A percentile compares a stretch with the other conserved stretches of the same genome.
Evolutionary conservation across 2,113 vertebrate species (phyloP).

Genomic region (Orcinus orca): DNA sequence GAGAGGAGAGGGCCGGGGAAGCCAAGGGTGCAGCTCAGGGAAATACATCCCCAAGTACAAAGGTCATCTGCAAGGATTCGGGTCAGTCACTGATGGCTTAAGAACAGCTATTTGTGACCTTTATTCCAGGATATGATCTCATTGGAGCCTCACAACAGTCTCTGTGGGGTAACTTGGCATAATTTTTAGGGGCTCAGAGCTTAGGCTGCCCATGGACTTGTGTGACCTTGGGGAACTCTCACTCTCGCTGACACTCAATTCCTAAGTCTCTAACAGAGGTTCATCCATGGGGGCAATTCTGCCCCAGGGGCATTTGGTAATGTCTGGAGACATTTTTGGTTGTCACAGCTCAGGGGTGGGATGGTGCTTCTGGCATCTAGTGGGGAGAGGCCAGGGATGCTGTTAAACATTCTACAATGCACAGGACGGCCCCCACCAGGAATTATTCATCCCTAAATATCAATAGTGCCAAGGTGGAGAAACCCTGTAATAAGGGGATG

Average conservation of each 20-base stretch:
- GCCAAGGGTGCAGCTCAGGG: background rate
- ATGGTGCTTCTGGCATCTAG: no score
- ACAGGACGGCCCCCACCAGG: no score
- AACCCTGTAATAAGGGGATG: background rate
- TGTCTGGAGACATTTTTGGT: background rate
- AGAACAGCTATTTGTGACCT: background rate
- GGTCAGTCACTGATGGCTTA: background rate
- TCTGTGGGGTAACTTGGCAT: background rate
- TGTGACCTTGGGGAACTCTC: background rate
- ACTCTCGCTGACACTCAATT: background rate
- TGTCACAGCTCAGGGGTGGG: background rate
- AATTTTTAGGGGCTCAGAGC: background rate
- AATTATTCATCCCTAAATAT: background rate
- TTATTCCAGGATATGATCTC: background rate
- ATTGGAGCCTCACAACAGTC: background rate
- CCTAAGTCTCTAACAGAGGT: background rate
- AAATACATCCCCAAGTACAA: background rate
- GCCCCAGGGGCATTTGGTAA: background rate
- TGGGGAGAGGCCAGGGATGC: background rate
- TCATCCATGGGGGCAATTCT: background rate
- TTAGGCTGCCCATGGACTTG: background rate
- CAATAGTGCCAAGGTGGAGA: background rate
- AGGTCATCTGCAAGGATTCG: background rate
- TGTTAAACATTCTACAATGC: fast-evolving
- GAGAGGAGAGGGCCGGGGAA: background rate